These are phyloP conservation scores for Sinohyriopsis cumingii DNA, from an alignment of 2,888 invertebrate genomes.

Conservation along the genomic window DNA sequence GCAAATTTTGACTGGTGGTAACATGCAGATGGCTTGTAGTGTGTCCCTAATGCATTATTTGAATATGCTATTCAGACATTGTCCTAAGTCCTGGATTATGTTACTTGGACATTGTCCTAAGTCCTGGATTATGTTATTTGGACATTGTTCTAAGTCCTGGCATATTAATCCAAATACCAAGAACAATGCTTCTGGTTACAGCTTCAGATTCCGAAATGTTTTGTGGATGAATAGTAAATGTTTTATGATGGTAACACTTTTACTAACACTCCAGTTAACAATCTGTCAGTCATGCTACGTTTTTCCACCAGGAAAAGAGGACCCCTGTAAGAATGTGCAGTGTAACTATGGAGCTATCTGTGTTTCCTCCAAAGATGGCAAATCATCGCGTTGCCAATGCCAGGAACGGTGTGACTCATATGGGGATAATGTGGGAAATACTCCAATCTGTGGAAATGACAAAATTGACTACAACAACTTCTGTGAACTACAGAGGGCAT, in stretches of 20 bases:
- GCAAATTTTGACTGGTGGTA: no score
- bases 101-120: no score
- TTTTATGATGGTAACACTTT: constrained; percentile 4
- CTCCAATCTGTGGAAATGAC: constrained; percentile 83
- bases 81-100: no score
- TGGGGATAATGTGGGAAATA: constrained; percentile 86
- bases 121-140: no score
- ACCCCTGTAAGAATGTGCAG: constrained; percentile 81
- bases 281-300: constrained; percentile 72
- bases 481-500: constrained; percentile 71
- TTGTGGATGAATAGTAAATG: background rate
- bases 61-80: no score
- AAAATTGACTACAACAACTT: constrained; percentile 72
- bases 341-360: constrained; percentile 84
- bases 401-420: constrained; percentile 85
- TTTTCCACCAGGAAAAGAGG: constrained; percentile 79
- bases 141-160: no score
- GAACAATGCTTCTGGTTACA: background rate
- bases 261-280: background rate
- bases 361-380: constrained; percentile 79
- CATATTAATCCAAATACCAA: no score
- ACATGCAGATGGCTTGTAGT: no score
- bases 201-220: constrained; percentile 7
- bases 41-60: no score
- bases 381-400: constrained; percentile 84